Percentiles rank a stretch among this genome's conserved stretches.
phyloP scores from a whole-genome alignment of 2,888 invertebrate genomes.

The Yponomeuta malinellus region DNA sequence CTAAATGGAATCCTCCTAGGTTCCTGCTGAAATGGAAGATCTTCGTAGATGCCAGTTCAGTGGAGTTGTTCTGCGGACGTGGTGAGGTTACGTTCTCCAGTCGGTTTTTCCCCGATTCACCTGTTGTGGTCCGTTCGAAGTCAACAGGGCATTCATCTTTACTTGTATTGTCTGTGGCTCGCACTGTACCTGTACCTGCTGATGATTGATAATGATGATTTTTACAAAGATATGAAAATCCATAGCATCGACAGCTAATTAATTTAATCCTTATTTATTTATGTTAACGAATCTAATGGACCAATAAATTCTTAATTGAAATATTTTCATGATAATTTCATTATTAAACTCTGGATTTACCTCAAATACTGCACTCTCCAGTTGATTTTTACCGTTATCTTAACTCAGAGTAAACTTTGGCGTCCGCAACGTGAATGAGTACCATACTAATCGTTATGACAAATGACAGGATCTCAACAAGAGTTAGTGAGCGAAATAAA shows the following conservation, averaged over 20 bases:
- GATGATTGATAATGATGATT: neutral
- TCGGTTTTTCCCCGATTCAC: constrained; percentile 41
- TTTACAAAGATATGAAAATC: neutral
- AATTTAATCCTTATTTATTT: neutral
- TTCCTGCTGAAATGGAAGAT: constrained; percentile 32
- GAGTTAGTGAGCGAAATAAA: too few species aligned
- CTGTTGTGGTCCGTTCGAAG: constrained; percentile 28
- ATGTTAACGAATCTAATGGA: too few species aligned
- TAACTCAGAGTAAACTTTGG: too few species aligned
- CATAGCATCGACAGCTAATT: too few species aligned
- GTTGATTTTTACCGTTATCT: too few species aligned
- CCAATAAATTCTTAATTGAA: too few species aligned
- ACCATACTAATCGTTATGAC: too few species aligned
- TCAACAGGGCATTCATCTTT: constrained; percentile 23
- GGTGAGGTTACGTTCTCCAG: constrained; percentile 55
- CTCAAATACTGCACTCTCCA: too few species aligned
- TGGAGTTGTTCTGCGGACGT: constrained; percentile 45
- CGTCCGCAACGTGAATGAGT: too few species aligned
- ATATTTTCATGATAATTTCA: too few species aligned
- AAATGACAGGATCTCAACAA: too few species aligned
- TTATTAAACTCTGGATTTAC: too few species aligned
- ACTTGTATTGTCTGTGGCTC: constrained; percentile 30
- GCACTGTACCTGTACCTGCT: constrained; percentile 27
- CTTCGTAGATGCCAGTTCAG: constrained; percentile 49
- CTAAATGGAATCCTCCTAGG: constrained; percentile 41